Evolutionary conservation across 1,140 invertebrate genomes (phyloP).

Genomic region (Onthophagus taurus): DNA sequence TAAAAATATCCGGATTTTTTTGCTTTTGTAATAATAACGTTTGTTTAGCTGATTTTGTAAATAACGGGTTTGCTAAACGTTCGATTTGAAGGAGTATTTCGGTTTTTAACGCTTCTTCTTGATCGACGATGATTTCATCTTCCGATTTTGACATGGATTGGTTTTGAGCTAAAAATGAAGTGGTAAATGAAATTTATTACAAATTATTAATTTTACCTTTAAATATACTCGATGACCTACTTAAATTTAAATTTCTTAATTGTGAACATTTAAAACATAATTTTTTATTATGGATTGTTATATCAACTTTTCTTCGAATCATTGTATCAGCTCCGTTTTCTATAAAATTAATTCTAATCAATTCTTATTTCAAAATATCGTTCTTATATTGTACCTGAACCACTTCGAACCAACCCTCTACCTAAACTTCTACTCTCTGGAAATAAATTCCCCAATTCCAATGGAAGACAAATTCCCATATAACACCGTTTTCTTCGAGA

Average conservation of each 20-base stretch:
- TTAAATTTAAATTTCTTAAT: no score
- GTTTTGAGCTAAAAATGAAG: no score
- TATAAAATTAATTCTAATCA: no score
- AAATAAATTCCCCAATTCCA: constrained; percentile 57
- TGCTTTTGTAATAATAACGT: constrained; percentile 74
- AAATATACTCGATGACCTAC: background rate
- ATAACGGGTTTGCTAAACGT: constrained; percentile 58
- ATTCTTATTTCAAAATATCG: no score
- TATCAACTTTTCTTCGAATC: no score
- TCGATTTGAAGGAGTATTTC: constrained; percentile 52
- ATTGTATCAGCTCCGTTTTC: no score
- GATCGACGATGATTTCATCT: no score
- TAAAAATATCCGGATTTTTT: constrained; percentile 68
- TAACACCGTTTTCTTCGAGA: constrained; percentile 43
- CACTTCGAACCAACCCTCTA: no score
- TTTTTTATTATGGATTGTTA: no score
- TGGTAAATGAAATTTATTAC: no score
- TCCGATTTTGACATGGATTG: no score
- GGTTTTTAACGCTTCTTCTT: constrained; percentile 17
- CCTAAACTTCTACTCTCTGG: constrained; percentile 48
- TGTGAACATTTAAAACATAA: constrained; percentile 15
- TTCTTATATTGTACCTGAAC: no score
- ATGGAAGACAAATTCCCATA: constrained; percentile 71
- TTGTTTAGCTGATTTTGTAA: constrained; percentile 55
- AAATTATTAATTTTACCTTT: background rate